These are phyloP conservation scores for Micromussa lordhowensis DNA, from an alignment of 92 coral and sea anemone species.

Conservation along the genomic window DNA sequence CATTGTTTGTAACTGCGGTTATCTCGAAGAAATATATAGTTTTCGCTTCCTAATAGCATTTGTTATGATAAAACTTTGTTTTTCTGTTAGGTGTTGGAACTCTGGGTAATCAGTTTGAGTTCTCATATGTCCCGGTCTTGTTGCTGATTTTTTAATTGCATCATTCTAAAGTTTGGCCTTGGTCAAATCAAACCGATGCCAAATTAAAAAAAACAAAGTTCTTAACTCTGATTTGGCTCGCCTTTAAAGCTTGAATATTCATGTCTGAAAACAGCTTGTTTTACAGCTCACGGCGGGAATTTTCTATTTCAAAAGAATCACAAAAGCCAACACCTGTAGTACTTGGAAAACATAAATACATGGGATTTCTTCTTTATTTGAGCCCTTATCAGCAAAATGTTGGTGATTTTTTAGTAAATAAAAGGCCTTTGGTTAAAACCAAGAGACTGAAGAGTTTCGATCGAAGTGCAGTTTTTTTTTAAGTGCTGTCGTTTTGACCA, in stretches of 20 bases:
- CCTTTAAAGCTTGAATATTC: conserved; percentile 27
- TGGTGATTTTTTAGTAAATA: too few relatives aligned
- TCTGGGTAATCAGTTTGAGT: background rate
- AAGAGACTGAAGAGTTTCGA: background rate
- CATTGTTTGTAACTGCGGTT: background rate
- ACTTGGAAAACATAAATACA: background rate
- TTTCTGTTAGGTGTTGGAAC: background rate
- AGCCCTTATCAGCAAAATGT: background rate
- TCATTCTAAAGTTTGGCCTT: background rate
- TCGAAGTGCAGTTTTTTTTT: background rate
- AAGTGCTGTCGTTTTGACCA: background rate
- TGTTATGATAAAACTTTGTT: background rate
- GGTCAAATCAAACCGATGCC: conserved; percentile 11
- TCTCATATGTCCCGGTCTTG: background rate
- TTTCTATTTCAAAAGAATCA: conserved; percentile 1
- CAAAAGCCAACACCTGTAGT: conserved; percentile 21
- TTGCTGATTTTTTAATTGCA: too few relatives aligned
- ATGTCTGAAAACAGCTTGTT: conserved; percentile 7
- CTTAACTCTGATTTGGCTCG: background rate
- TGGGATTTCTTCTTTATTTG: background rate
- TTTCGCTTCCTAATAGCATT: background rate
- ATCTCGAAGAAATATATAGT: background rate
- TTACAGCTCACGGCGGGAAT: conserved; percentile 32
- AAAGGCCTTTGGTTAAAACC: background rate
- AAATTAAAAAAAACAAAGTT: background rate